Base-by-base conservation (phyloP, 2,888 invertebrate genomes). In the Incurvaria masculella region DNA sequence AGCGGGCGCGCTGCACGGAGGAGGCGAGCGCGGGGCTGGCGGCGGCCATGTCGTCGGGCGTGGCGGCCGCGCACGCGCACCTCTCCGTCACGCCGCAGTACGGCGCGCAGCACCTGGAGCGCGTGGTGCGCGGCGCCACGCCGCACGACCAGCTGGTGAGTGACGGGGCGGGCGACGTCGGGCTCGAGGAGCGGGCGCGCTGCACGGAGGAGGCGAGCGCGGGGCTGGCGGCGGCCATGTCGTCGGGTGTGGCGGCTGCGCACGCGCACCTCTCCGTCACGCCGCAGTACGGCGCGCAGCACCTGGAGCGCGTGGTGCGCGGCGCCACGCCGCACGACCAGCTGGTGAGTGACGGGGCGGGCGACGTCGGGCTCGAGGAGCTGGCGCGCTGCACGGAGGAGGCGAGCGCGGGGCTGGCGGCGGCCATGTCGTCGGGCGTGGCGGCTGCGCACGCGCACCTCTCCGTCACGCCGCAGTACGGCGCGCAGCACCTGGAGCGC, bases 151-250 rank as follows among this genome's bases (percentile, higher is more conserved):
- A 63, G 2, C 62, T 69, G 20, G 68, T 67, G n/a, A n/a, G n/a
- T n/a, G n/a, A n/a, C n/a, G n/a, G n/a, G n/a, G n/a, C n/a, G n/a
- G n/a, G n/a, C n/a, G n/a, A n/a, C n/a, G n/a, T n/a, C n/a, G n/a
- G n/a, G n/a, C 68, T 97, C 53, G 87, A 94, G 66, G 95, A 96
- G 66, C 89, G 92, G 59, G 86, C 90, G 59, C 81, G 87, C 46
- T 86, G 89, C 65, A 84, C 95, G 80, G 82, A 81, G 51, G 88
- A 89, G 61, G 91, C 91, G 10, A 78, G 88, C 53, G 75, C 81
- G 21, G 82, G 89, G 50, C 88, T 89, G 59, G 86, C 86, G 56
- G 76, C 82, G 45, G 88, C 88, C 10, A 81, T 91, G 50, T 82
- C 80, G 57, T 87, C 83, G 54, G 85, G 89, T 69, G 68, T 81